Conservation (phyloP, 2,113 vertebrate genomes). For the Acrocephalus arundinaceus region DNA sequence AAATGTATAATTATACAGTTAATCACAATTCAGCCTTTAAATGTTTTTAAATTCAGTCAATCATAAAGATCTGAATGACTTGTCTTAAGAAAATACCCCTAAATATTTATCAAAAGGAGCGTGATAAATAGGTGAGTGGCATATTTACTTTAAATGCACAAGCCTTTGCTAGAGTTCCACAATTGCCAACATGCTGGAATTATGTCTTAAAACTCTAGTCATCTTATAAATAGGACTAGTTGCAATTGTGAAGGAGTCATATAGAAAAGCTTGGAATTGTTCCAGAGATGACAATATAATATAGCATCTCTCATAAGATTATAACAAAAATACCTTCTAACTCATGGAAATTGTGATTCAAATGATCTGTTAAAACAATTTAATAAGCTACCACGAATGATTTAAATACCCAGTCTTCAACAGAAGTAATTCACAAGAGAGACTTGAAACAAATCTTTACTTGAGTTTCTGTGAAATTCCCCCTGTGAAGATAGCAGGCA, state of each 20-base stretch:
- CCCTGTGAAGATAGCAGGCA: neutral
- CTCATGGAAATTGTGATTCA: neutral
- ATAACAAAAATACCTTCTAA: neutral
- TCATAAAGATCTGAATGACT: neutral
- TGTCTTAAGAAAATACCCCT: neutral
- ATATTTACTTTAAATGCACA: neutral
- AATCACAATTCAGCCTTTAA: neutral
- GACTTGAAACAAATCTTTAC: neutral
- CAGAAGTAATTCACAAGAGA: neutral
- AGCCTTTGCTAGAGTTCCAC: neutral
- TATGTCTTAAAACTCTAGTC: neutral
- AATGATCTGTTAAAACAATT: neutral
- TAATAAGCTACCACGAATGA: neutral
- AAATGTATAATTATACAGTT: neutral
- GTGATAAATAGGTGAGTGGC: neutral
- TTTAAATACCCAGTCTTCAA: neutral
- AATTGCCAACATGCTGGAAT: neutral
- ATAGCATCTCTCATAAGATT: neutral
- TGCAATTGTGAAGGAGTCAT: neutral
- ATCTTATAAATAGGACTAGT: neutral
- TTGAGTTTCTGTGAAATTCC: neutral
- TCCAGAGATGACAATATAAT: neutral
- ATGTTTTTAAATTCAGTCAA: neutral
- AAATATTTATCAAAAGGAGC: neutral
- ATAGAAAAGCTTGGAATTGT: neutral